phyloP scores from a whole-genome alignment of 1,140 invertebrate species.

The Pararge aegeria region DNA sequence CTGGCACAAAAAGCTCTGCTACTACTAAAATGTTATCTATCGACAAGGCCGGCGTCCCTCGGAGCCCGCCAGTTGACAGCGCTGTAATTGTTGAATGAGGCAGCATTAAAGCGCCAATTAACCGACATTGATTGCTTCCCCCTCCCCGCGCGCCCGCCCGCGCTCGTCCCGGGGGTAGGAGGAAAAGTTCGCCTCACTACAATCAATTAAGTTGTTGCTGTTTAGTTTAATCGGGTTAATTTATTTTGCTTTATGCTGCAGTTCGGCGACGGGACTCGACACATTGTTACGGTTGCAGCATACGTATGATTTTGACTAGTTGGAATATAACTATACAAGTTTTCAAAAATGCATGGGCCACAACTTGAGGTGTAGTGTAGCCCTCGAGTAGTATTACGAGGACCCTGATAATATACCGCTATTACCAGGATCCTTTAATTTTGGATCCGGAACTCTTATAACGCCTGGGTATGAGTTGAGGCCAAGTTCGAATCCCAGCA shows the following conservation, averaged over 20 bases:
- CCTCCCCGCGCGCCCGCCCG: constrained; percentile 23
- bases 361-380: too few species aligned
- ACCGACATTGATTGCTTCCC: constrained; percentile 71
- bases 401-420: too few species aligned
- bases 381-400: too few species aligned
- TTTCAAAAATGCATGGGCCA: too few species aligned
- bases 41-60: constrained; percentile 26
- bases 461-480: too few species aligned
- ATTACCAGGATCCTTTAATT: too few species aligned
- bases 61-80: constrained; percentile 49
- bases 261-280: background rate
- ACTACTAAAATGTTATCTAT: background rate
- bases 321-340: too few species aligned
- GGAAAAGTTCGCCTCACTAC: constrained; percentile 22
- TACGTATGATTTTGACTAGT: too few species aligned
- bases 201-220: constrained; percentile 18
- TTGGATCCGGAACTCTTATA: too few species aligned
- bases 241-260: constrained; percentile 5
- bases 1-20: too few species aligned
- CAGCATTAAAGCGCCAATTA: constrained; percentile 74
- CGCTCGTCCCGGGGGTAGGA: constrained; percentile 15
- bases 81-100: constrained; percentile 74
- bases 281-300: too few species aligned
- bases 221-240: constrained; percentile 21
- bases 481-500: too few species aligned